Evolutionary conservation across 2,888 invertebrate genomes (phyloP).

Genomic region (Perithous albicinctus): DNA sequence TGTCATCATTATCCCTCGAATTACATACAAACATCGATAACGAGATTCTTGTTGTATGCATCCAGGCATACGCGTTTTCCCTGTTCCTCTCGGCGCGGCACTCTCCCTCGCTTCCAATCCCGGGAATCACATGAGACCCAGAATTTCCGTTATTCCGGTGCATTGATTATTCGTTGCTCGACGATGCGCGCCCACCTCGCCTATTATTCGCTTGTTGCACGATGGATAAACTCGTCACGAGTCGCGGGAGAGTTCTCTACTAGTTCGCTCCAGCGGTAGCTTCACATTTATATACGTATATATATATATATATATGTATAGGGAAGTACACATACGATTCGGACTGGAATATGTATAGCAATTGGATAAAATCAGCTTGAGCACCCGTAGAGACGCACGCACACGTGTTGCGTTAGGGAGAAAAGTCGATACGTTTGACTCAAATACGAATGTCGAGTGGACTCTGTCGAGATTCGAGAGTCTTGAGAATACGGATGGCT

Average conservation of each 20-base stretch:
- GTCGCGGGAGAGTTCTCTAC: conserved; percentile 36
- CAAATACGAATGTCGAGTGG: conserved; percentile 20
- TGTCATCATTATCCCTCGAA: conserved; percentile 68
- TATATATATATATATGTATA: neutral
- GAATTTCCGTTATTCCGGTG: conserved; percentile 69
- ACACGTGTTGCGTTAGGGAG: conserved; percentile 50
- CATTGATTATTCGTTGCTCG: conserved; percentile 70
- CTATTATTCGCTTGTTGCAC: conserved; percentile 69
- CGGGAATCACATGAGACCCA: conserved; percentile 58
- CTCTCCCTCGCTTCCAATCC: conserved; percentile 39
- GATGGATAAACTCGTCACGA: conserved; percentile 65
- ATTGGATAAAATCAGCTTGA: conserved; percentile 58
- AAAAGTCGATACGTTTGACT: conserved; percentile 41
- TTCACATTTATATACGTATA: conserved; percentile 29
- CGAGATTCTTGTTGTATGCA: conserved; percentile 61
- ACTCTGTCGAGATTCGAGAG: conserved; percentile 3
- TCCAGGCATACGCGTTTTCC: conserved; percentile 36
- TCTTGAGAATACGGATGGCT: conserved; percentile 39
- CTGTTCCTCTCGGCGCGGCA: neutral
- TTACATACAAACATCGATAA: conserved; percentile 68
- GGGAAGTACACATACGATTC: neutral
- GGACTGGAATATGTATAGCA: conserved; percentile 41
- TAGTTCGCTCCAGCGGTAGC: conserved; percentile 25
- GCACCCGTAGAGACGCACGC: conserved; percentile 11
- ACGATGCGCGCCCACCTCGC: conserved; percentile 63